phyloP scores from a whole-genome alignment of 2,888 invertebrate genomes.

The Sphaerophoria rueppellii region DNA sequence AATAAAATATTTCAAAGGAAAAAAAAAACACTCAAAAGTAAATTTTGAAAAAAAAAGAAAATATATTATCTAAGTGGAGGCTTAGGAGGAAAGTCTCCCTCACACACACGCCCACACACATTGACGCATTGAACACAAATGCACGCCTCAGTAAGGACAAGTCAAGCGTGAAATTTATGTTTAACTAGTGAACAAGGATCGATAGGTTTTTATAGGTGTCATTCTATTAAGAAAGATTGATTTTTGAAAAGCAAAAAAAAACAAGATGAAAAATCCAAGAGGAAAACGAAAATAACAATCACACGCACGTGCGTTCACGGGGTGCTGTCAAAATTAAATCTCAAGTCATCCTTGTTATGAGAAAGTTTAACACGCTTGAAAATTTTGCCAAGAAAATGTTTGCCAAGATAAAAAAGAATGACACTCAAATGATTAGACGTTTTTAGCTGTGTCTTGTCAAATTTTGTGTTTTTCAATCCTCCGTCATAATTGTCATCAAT shows the following conservation, averaged over 20 bases:
- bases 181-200: constrained; percentile 72
- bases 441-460: constrained; percentile 4
- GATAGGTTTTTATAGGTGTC: constrained; percentile 72
- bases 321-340: constrained; percentile 19
- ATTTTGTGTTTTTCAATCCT: neutral
- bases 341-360: constrained; percentile 33
- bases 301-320: constrained; percentile 14
- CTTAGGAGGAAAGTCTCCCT: constrained; percentile 27
- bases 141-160: constrained; percentile 63
- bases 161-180: constrained; percentile 72
- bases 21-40: constrained; percentile 53
- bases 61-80: neutral
- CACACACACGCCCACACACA: neutral
- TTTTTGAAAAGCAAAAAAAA: constrained; percentile 48
- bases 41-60: constrained; percentile 14
- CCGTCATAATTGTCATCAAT: constrained; percentile 32
- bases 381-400: neutral
- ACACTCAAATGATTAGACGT: constrained; percentile 42
- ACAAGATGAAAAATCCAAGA: neutral
- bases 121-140: constrained; percentile 24
- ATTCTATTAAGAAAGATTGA: constrained; percentile 65
- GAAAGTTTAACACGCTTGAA: constrained; percentile 11
- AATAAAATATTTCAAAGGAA: constrained; percentile 7
- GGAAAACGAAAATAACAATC: constrained; percentile 12
- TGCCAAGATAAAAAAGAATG: constrained; percentile 2